A percentile compares a stretch with the other conserved stretches of the same genome.
These are phyloP conservation scores for Mus minutoides DNA, from an alignment of 2,797 vertebrate species.

Conservation along the genomic window DNA sequence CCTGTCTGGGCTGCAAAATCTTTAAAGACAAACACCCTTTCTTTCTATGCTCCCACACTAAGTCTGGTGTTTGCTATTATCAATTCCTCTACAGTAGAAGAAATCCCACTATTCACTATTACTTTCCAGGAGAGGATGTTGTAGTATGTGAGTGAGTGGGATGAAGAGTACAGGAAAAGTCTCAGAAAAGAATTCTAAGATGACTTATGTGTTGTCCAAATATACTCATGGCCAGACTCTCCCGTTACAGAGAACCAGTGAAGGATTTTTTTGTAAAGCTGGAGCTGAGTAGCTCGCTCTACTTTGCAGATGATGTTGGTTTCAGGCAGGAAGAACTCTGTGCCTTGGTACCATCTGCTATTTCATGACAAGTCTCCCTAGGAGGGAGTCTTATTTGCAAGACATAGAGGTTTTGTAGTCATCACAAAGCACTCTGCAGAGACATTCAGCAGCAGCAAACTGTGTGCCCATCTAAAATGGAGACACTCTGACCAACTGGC, in stretches of 20 bases:
- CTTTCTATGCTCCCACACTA: background rate
- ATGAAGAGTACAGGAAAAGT: background rate
- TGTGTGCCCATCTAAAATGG: background rate
- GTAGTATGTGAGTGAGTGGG: background rate
- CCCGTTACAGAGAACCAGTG: background rate
- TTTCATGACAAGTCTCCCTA: constrained; percentile 39
- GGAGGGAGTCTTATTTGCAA: constrained; percentile 57
- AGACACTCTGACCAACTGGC: constrained; percentile 7
- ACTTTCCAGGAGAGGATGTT: background rate
- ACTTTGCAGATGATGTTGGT: constrained; percentile 67
- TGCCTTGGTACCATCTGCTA: constrained; percentile 71
- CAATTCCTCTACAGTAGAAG: background rate
- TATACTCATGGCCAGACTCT: background rate
- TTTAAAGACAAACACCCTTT: background rate
- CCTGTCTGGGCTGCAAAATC: background rate
- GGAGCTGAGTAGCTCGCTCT: background rate
- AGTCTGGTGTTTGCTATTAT: background rate
- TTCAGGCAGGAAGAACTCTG: constrained; percentile 66
- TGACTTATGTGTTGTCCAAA: background rate
- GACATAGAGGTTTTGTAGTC: constrained; percentile 49
- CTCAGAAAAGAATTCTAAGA: constrained; percentile 51
- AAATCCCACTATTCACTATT: background rate
- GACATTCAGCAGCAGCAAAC: background rate
- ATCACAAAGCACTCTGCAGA: background rate
- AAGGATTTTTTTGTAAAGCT: background rate